Percentiles rank a stretch among this genome's conserved stretches.
Conservation (phyloP, 2,113 vertebrate genomes). For the Corvus cornix region DNA sequence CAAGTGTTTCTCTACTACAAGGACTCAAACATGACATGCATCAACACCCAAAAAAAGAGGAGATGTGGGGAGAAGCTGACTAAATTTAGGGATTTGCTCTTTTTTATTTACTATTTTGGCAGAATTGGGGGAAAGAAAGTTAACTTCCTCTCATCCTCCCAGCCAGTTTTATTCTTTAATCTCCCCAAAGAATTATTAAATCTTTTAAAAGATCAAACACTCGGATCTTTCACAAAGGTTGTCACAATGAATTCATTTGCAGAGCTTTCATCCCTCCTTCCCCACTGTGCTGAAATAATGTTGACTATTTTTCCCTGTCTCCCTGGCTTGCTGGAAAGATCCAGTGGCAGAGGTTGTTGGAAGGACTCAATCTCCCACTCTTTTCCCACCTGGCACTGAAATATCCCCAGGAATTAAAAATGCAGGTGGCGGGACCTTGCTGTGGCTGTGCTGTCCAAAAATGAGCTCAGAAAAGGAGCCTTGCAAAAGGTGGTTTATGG, state of each 20-base stretch:
- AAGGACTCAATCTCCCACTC: background rate
- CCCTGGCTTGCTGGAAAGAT: background rate
- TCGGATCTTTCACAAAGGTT: constrained; percentile 65
- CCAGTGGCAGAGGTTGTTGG: constrained; percentile 3
- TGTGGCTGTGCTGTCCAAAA: background rate
- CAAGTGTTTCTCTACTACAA: background rate
- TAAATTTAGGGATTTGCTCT: constrained; percentile 10
- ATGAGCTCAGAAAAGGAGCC: background rate
- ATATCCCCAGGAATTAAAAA: background rate
- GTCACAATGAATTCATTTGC: constrained; percentile 66
- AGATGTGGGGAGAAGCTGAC: background rate
- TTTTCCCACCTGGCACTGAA: constrained; percentile 15
- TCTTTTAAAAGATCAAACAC: constrained; percentile 72
- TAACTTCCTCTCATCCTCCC: constrained; percentile 46
- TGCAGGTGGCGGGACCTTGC: background rate
- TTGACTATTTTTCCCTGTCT: constrained; percentile 37
- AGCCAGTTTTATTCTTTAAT: constrained; percentile 58
- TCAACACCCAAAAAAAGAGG: background rate
- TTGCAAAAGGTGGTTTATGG: background rate
- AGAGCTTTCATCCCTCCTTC: constrained; percentile 63
- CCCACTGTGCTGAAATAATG: constrained; percentile 60
- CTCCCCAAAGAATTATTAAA: constrained; percentile 73
- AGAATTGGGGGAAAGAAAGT: constrained; percentile 50
- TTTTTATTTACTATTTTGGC: constrained; percentile 66
- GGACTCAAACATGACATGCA: background rate